Evolutionary conservation across 2,797 vertebrate genomes (phyloP).

Genomic region (Carcharodon carcharias): DNA sequence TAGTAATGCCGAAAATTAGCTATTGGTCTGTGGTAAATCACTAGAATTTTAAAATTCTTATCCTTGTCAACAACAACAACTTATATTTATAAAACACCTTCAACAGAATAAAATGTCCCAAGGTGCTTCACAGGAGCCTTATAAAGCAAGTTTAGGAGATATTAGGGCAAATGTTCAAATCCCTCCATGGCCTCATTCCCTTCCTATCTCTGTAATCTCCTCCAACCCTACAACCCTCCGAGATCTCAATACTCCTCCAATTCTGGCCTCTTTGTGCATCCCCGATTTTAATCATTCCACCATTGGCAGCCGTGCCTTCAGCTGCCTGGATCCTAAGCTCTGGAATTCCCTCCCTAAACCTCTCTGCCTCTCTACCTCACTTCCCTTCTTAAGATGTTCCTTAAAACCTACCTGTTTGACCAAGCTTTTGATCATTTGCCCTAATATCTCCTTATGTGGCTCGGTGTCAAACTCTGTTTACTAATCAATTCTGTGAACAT

Average conservation of each 20-base stretch:
- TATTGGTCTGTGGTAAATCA: background rate
- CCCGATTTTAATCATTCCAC: background rate
- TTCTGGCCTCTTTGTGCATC: background rate
- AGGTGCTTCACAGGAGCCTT: no score
- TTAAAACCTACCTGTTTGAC: conserved; percentile 2
- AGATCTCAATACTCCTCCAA: background rate
- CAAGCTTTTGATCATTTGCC: background rate
- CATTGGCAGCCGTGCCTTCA: background rate
- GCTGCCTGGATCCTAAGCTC: background rate
- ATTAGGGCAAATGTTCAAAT: background rate
- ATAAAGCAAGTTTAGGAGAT: no score
- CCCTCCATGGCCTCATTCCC: background rate
- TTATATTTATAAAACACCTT: no score
- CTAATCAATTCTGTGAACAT: background rate
- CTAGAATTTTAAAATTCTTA: background rate
- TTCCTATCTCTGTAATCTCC: background rate
- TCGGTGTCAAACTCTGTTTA: background rate
- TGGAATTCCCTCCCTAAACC: background rate
- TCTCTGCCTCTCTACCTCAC: background rate
- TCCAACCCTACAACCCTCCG: background rate
- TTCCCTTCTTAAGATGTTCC: background rate
- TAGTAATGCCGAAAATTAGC: background rate
- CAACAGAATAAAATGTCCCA: no score
- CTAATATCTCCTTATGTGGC: background rate
- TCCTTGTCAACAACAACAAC: no score